Evolutionary conservation across 1,140 invertebrate species (phyloP), one percentile per base, ranked within the genome.

Genomic region (Macrobrachium nipponense): DNA sequence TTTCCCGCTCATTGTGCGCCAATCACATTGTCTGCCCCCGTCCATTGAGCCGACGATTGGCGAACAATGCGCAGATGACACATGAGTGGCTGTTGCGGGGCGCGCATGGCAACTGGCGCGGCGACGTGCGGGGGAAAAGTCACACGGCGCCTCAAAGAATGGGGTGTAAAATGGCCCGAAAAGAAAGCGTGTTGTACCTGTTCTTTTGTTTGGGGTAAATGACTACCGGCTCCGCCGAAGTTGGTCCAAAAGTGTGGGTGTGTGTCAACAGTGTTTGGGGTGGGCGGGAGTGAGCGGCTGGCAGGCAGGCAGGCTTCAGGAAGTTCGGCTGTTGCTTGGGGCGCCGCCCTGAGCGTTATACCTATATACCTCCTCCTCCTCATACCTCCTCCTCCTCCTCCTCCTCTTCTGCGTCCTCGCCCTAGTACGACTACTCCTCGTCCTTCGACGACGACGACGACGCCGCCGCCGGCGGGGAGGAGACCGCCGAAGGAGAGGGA

Each of bases 121-220:
- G 64, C 23, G 62, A 64, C 80, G 61, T 20, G 82, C 82, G 82
- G 68, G 68, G 83, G 83, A 86, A 86, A 86, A 86, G 83, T 86
- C 83, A 68, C 83, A 61, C 83, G 51, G 80, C 72, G 83, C 83
- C 80, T 86, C 83, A 86, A 86, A 86, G 83, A 86, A 86, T 80
- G 77, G 77, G 73, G 77, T 79, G 83, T 78, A 86, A 86, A 86
- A 86, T 86, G 77, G 76, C 83, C 72, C 80, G 83, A 86, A 86
- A 86, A 80, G 83, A 86, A 86, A 86, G 77, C 61, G 83, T 61
- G 83, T 78, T 80, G 80, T 86, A 80, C 83, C 83, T 61, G 78
- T 85, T 86, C 83, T 86, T 86, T 86, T 86, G 83, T 86, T 86
- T 78, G 77, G 80, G 64, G 83, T 80, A 86, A 86, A 86, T 86